Evolutionary conservation across 2,797 vertebrate species (phyloP).

Genomic region (Melanotaenia maccullochi): DNA sequence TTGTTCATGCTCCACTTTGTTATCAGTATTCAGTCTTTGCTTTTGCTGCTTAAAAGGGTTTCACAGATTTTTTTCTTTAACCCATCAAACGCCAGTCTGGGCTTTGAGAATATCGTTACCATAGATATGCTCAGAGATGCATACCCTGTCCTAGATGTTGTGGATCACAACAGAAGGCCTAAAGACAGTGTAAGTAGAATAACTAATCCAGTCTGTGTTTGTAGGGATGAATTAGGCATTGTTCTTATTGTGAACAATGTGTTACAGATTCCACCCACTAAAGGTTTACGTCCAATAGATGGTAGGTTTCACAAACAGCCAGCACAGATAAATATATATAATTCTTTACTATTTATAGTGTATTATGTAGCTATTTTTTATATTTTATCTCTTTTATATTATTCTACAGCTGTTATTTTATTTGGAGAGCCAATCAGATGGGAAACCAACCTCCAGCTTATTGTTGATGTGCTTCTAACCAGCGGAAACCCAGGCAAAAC

Average conservation of each 20-base stretch:
- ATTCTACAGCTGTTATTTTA: conserved; percentile 88
- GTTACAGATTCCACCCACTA: conserved; percentile 82
- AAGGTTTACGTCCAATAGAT: conserved; percentile 88
- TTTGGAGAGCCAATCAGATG: conserved; percentile 96
- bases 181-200: conserved; percentile 83
- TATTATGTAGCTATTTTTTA: background rate
- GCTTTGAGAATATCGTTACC: conserved; percentile 91
- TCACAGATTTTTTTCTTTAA: conserved; percentile 63
- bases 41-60: conserved; percentile 29
- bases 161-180: conserved; percentile 91
- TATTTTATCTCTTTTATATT: conserved; percentile 8
- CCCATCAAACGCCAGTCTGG: conserved; percentile 82
- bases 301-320: conserved; percentile 79
- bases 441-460: conserved; percentile 96
- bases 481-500: conserved; percentile 84
- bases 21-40: conserved; percentile 59
- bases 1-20: conserved; percentile 35
- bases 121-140: conserved; percentile 89
- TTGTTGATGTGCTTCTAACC: conserved; percentile 91
- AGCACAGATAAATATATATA: background rate
- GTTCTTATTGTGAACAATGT: conserved; percentile 30
- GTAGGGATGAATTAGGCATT: background rate
- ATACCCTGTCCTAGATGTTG: conserved; percentile 92
- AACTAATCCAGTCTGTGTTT: background rate
- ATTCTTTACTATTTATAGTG: background rate